Evolutionary conservation across 2,888 invertebrate species (phyloP).

Genomic region (Sisyra terminalis): DNA sequence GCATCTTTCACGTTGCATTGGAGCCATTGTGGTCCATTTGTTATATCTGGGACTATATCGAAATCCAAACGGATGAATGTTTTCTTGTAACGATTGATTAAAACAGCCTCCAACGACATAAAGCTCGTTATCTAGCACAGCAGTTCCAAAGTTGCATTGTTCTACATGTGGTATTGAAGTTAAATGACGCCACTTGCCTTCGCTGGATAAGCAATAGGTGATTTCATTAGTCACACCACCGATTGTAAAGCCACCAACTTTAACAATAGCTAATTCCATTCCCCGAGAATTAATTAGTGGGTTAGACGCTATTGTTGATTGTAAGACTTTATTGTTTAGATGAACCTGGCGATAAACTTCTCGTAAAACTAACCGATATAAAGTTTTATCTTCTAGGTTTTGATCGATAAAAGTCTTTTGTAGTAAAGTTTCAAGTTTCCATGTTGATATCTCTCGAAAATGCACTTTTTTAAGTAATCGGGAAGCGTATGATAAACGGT

Average conservation of each 20-base stretch:
- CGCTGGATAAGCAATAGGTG: conserved; percentile 40
- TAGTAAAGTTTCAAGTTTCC: conserved; percentile 19
- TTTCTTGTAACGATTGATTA: conserved; percentile 47
- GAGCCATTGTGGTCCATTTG: conserved; percentile 49
- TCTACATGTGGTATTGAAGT: conserved; percentile 57
- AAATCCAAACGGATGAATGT: conserved; percentile 57
- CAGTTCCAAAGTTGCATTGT: conserved; percentile 55
- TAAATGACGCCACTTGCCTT: conserved; percentile 42
- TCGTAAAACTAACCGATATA: conserved; percentile 24
- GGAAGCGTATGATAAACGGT: conserved; percentile 25
- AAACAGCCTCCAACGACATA: conserved; percentile 58
- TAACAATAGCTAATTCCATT: conserved; percentile 48
- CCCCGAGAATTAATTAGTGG: conserved; percentile 42
- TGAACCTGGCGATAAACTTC: conserved; percentile 21
- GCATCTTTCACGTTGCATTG: conserved; percentile 46
- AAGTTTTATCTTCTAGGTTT: conserved; percentile 18
- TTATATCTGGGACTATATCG: conserved; percentile 41
- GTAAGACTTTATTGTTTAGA: conserved; percentile 8
- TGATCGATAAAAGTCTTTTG: conserved; percentile 18
- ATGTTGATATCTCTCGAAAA: conserved; percentile 28
- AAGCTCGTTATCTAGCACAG: conserved; percentile 47
- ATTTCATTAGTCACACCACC: conserved; percentile 51
- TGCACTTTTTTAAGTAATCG: conserved; percentile 29
- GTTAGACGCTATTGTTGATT: conserved; percentile 11
- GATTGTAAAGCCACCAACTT: conserved; percentile 51